Evolutionary conservation across 2,888 invertebrate genomes (phyloP), one percentile per base, ranked within the genome.

Genomic region (Euzophera pinguis): DNA sequence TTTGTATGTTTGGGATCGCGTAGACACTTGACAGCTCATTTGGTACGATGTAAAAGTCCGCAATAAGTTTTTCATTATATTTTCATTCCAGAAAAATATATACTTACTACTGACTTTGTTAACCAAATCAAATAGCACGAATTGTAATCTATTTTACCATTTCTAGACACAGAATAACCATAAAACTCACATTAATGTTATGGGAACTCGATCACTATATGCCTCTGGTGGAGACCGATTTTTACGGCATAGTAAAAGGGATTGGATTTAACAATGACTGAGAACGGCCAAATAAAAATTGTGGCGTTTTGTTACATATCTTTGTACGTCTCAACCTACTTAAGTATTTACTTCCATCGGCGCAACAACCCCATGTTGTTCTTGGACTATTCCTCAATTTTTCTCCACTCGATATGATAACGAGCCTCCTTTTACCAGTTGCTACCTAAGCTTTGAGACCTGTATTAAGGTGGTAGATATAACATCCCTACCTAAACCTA

Each of bases 201-300:
- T 39, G 39, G 16, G 43, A 43, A 43, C 43, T 43, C 43, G 22
- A 43, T 43, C 16, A 39, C 16, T 39, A 8, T 9, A 7, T 32
- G 27, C 27, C 43, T 27, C 43, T 43, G 22, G 41, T n/a, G 8
- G 43, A 29, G 43, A 29, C 13, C 43, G 12, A 43, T 43, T 43
- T n/a, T 43, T 43, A 43, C 29, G 43, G 22, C 43, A 43, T 43
- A 43, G 13, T 43, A 43, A 43, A 43, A 43, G 43, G 29, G 43
- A 43, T 43, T 43, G 43, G 43, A 29, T 43, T 43, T 22, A 29
- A 43, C 43, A 43, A 43, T 43, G 43, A 27, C n/a, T 7, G 27
- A 12, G 27, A 43, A 27, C 12, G 43, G 43, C 27, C 27, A 43
- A 27, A 43, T 43, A 43, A 43, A 27, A 16, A 12, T 29, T 29